Evolutionary conservation across 2,113 vertebrate genomes (phyloP).

Genomic region (Upupa epops): DNA sequence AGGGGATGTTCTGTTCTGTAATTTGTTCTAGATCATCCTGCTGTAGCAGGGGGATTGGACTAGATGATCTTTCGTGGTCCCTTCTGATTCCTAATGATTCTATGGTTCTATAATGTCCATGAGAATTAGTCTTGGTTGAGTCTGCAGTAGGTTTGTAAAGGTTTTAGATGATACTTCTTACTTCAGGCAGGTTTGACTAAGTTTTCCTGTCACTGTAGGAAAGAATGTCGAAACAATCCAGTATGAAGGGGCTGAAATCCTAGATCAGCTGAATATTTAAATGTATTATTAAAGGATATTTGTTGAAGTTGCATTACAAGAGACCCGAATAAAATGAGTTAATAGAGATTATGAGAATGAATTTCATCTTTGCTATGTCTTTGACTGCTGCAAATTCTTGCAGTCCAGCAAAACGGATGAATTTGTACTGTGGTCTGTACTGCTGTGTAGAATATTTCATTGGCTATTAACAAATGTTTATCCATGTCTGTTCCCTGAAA

Average conservation of each 20-base stretch:
- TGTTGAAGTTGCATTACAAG: conserved; percentile 11
- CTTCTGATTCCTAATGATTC: too few relatives aligned
- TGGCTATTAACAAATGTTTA: not conserved
- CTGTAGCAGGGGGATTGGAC: too few relatives aligned
- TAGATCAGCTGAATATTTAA: not conserved
- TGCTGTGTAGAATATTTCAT: not conserved
- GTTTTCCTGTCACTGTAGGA: not conserved
- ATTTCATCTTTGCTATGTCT: not conserved
- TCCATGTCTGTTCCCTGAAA: not conserved
- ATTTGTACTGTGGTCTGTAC: accelerated
- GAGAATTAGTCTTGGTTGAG: not conserved
- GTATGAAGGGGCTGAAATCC: conserved; percentile 5
- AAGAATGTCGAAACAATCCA: conserved; percentile 19
- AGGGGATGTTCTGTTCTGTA: too few relatives aligned
- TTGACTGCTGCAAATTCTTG: not conserved
- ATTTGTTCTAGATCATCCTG: too few relatives aligned
- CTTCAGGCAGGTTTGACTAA: not conserved
- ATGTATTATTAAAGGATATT: conserved; percentile 43
- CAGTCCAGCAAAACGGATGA: not conserved
- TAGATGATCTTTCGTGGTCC: too few relatives aligned
- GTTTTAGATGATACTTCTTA: not conserved
- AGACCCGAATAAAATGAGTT: not conserved
- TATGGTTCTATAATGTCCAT: too few relatives aligned
- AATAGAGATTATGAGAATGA: not conserved
- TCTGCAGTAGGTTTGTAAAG: not conserved